These are phyloP conservation scores for Nymphalis polychloros DNA, from an alignment of 2,888 invertebrate genomes.

Conservation along the genomic window DNA sequence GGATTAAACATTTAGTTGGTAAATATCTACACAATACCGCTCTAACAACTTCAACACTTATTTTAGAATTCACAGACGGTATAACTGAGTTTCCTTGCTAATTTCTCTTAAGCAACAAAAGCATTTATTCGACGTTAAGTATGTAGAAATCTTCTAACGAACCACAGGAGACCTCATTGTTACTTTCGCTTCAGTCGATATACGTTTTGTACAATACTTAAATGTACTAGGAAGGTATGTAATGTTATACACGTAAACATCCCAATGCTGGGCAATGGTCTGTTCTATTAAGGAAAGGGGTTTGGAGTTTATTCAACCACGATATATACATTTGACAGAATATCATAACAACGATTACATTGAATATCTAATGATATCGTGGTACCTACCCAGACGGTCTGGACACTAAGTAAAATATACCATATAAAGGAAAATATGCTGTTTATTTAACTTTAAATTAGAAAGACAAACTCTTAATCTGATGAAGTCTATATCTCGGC, in stretches of 20 bases:
- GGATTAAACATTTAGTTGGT: constrained; percentile 38
- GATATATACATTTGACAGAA: no score
- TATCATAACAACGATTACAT: no score
- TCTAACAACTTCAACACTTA: constrained; percentile 36
- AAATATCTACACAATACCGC: constrained; percentile 39
- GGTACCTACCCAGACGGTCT: neutral
- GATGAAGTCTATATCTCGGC: neutral
- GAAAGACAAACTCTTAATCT: neutral
- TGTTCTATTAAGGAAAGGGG: no score
- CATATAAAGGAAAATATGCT: neutral
- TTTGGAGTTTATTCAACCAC: no score
- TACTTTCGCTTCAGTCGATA: constrained; percentile 22
- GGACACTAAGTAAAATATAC: neutral
- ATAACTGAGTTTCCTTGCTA: constrained; percentile 35
- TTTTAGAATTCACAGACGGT: constrained; percentile 36
- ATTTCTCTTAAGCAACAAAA: constrained; percentile 38
- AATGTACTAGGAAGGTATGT: neutral
- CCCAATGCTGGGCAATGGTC: no score
- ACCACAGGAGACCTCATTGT: constrained; percentile 37
- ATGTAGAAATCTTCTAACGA: constrained; percentile 38
- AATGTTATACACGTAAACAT: no score
- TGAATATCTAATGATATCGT: neutral
- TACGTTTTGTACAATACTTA: constrained; percentile 1
- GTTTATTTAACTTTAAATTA: neutral
- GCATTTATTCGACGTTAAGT: constrained; percentile 33